Evolutionary conservation across 2,888 invertebrate genomes (phyloP), one percentile per base, ranked within the genome.

Genomic region (Ophraella communa): DNA sequence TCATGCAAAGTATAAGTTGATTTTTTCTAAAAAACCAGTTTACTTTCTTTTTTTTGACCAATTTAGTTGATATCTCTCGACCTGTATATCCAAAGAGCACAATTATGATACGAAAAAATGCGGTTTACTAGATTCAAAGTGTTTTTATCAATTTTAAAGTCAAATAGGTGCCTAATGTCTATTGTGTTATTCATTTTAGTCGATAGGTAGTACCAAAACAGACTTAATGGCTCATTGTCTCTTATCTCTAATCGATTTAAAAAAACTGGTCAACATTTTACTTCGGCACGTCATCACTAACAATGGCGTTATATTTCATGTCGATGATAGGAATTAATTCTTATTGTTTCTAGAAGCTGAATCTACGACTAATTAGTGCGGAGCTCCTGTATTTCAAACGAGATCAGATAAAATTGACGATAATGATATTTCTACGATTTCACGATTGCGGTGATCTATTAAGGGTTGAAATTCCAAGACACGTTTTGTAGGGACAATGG

Each of bases 301-400:
- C 69, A 75, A 75, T 76, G 71, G 74, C 73, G 72, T 73, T 76
- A 77, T 78, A 77, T 77, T 77, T 77, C 77, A 77, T 71, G 69
- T 62, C 77, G 78, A 78, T 75, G 78, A 75, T 74, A 65, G 55
- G 71, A 70, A 79, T 79, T 75, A 70, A 73, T 73, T 68, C 70
- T 68, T 68, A 67, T 70, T 70, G 67, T 72, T 68, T 69, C 44
- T 59, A 73, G 61, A 64, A 58, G 47, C 62, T 68, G 45, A 59
- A 23, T 20, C 58, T 61, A 45, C 23, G 61, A 71, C 72, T 75
- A 78, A 78, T 78, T 77, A 76, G 74, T 68, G 66, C 68, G 53
- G 47, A 65, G 76, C 77, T 77, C 73, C 77, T 71, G 76, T 75
- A 62, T 71, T 73, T 63, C 64, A 66, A 72, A 67, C 71, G 69